Percentiles rank a stretch among this genome's conserved stretches.
phyloP scores from a whole-genome alignment of 2,113 vertebrate species.

The Ahaetulla prasina region DNA sequence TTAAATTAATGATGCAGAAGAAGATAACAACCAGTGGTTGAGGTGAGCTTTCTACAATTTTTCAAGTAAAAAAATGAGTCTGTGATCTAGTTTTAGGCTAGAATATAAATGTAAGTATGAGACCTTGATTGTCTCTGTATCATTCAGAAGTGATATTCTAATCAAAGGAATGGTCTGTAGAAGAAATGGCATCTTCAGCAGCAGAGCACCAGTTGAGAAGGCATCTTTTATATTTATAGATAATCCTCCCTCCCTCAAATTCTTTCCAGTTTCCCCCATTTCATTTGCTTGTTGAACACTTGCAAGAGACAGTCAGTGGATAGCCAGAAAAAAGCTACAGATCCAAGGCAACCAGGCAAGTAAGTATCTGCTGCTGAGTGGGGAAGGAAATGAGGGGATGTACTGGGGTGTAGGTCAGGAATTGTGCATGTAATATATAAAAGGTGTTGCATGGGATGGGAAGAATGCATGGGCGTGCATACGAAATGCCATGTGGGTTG shows the following conservation, averaged over 20 bases:
- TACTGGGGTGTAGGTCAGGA: not conserved
- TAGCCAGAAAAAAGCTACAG: not conserved
- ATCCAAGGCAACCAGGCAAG: not conserved
- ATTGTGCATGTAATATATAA: not conserved
- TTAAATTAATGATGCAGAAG: not conserved
- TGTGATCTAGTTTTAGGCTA: not conserved
- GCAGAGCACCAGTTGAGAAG: not conserved
- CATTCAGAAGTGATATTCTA: rapidly evolving
- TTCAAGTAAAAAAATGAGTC: not conserved
- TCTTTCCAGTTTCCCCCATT: not conserved
- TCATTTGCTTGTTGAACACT: not conserved
- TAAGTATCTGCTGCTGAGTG: not conserved
- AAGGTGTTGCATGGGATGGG: not conserved
- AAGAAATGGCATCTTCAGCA: not conserved
- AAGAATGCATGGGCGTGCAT: not conserved
- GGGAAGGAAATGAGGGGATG: not conserved
- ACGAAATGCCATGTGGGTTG: not conserved
- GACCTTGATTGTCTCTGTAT: not conserved
- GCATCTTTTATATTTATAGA: not conserved
- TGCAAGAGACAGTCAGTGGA: not conserved
- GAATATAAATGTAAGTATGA: not conserved
- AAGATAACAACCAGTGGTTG: not conserved
- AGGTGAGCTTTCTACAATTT: not conserved
- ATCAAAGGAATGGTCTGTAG: not conserved
- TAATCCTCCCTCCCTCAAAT: not conserved